Percentiles rank a stretch among this genome's conserved stretches.
These are phyloP conservation scores for Henicopernis longicauda DNA, from an alignment of 2,113 vertebrate genomes.

Conservation along the genomic window DNA sequence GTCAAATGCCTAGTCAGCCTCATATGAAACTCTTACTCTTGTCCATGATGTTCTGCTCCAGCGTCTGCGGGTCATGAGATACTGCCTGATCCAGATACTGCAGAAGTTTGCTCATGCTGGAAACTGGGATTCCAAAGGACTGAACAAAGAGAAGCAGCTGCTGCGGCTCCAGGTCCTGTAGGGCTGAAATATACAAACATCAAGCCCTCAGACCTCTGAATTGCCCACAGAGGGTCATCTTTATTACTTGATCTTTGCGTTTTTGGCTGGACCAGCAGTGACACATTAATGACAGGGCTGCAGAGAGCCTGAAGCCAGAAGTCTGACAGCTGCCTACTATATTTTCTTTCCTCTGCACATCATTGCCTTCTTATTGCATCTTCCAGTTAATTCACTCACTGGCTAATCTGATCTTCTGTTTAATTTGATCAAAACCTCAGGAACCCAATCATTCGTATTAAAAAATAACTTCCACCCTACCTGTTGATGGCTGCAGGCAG, in stretches of 20 bases:
- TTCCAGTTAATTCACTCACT: slow-evolving; percentile 61
- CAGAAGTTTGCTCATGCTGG: slow-evolving; percentile 98
- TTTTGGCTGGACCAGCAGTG: background rate
- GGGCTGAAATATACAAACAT: slow-evolving; percentile 65
- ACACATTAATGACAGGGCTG: background rate
- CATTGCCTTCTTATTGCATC: slow-evolving; percentile 22
- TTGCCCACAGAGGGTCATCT: background rate
- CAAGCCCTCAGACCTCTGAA: background rate
- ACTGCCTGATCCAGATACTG: slow-evolving; percentile 95
- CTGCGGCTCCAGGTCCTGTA: slow-evolving; percentile 94
- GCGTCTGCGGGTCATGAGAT: slow-evolving; percentile 88
- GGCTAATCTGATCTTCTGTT: slow-evolving; percentile 46
- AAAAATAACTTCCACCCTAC: slow-evolving; percentile 57
- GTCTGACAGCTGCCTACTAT: slow-evolving; percentile 31
- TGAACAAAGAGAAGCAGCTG: slow-evolving; percentile 97
- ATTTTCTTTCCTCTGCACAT: slow-evolving; percentile 30
- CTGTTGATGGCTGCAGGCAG: slow-evolving; percentile 47
- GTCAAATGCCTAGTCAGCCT: background rate
- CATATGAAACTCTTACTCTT: slow-evolving; percentile 80
- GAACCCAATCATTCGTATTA: slow-evolving; percentile 52
- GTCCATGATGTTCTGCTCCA: slow-evolving; percentile 99
- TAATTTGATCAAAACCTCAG: slow-evolving; percentile 61
- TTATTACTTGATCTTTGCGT: background rate
- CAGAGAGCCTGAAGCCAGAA: slow-evolving; percentile 18
- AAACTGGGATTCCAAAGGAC: slow-evolving; percentile 96